phyloP scores from a whole-genome alignment of 2,797 vertebrate genomes.

The Anabacerthia variegaticeps region DNA sequence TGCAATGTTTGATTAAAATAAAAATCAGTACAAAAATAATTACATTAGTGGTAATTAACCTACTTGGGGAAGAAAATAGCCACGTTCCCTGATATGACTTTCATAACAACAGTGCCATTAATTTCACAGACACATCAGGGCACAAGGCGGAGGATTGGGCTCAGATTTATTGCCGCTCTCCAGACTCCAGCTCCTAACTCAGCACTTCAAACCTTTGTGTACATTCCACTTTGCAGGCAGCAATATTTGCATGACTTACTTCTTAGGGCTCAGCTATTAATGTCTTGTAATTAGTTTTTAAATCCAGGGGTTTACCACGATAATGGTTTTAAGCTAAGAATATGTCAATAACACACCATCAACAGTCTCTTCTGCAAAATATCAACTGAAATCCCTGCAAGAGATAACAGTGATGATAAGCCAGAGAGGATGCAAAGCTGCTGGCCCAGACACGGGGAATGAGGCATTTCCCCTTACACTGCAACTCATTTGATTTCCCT shows the following conservation, averaged over 20 bases:
- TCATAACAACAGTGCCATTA: slow-evolving; percentile 27
- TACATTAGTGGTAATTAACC: slow-evolving; percentile 74
- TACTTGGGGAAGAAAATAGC: slow-evolving; percentile 42
- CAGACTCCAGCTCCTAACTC: slow-evolving; percentile 59
- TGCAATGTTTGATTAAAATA: slow-evolving; percentile 73
- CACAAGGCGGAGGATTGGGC: background rate
- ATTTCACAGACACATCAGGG: slow-evolving; percentile 19
- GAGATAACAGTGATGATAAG: background rate
- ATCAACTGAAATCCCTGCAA: background rate
- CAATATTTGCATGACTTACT: slow-evolving; percentile 65
- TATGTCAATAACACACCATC: slow-evolving; percentile 66
- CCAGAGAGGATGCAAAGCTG: background rate
- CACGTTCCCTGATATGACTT: background rate
- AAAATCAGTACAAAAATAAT: slow-evolving; percentile 73
- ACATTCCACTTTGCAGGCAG: slow-evolving; percentile 43
- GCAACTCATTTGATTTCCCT: background rate
- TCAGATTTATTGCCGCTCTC: slow-evolving; percentile 44
- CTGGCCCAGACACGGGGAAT: background rate
- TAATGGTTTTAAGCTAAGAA: slow-evolving; percentile 66
- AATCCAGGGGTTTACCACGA: slow-evolving; percentile 65
- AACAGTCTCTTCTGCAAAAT: slow-evolving; percentile 45
- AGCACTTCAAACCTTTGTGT: slow-evolving; percentile 58
- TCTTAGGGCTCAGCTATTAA: slow-evolving; percentile 69
- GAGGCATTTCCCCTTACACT: background rate
- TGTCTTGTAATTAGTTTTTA: slow-evolving; percentile 73